Evolutionary conservation across 2,113 vertebrate species (phyloP).

Genomic region (Phyllostomus hastatus): DNA sequence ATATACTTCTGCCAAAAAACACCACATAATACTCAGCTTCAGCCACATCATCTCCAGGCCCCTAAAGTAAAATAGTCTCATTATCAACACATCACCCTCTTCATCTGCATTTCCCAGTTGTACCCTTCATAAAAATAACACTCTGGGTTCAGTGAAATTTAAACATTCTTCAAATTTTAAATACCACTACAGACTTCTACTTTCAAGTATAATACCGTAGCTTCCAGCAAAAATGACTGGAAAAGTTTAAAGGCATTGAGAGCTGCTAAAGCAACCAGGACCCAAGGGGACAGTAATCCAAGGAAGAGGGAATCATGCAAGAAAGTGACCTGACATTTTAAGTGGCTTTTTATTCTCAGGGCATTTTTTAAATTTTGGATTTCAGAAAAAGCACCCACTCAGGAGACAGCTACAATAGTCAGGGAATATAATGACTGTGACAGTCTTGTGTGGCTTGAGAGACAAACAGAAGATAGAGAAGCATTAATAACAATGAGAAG

Average conservation of each 20-base stretch:
- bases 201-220: neutral
- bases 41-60: neutral
- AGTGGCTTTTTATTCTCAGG: neutral
- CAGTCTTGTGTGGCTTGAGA: neutral
- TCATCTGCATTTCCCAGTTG: neutral
- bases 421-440: neutral
- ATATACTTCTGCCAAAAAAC: neutral
- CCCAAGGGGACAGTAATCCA: neutral
- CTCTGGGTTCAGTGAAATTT: neutral
- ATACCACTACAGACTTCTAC: neutral
- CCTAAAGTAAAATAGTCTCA: neutral
- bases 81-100: neutral
- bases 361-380: neutral
- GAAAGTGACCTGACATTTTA: neutral
- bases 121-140: neutral
- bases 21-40: neutral
- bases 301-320: neutral
- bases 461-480: neutral
- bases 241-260: neutral
- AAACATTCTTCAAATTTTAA: neutral
- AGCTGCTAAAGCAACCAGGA: neutral
- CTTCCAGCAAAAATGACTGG: neutral
- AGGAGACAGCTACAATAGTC: neutral
- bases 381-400: neutral
- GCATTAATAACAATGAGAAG: neutral